phyloP scores from a whole-genome alignment of 2,888 invertebrate genomes.

The Mechanitis mazaeus region DNA sequence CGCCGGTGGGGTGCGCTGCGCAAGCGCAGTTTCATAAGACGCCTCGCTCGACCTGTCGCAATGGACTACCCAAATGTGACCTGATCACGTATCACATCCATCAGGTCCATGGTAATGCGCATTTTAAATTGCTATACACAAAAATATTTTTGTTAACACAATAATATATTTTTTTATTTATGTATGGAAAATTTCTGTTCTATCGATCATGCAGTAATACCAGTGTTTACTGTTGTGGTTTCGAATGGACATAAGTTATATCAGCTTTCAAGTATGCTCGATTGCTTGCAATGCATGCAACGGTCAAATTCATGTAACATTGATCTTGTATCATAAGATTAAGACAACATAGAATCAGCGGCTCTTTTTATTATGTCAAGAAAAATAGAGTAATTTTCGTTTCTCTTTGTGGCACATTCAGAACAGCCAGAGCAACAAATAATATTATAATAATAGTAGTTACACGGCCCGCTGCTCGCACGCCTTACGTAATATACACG shows the following conservation, averaged over 20 bases:
- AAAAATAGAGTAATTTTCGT: background rate
- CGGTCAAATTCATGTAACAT: slow-evolving; percentile 18
- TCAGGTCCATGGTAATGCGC: slow-evolving; percentile 51
- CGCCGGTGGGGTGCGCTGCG: slow-evolving; percentile 65
- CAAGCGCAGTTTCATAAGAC: slow-evolving; percentile 74
- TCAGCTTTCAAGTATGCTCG: background rate
- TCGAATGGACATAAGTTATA: background rate
- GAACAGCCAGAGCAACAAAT: slow-evolving; percentile 35
- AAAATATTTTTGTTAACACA: background rate
- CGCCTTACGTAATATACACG: slow-evolving; percentile 52
- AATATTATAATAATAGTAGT: slow-evolving; percentile 46
- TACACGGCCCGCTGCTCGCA: slow-evolving; percentile 53
- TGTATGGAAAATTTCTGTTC: slow-evolving; percentile 4
- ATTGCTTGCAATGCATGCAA: background rate
- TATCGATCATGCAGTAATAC: no score
- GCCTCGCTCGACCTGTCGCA: slow-evolving; percentile 71
- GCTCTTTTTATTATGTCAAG: slow-evolving; percentile 13
- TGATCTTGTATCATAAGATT: slow-evolving; percentile 19
- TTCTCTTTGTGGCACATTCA: slow-evolving; percentile 8
- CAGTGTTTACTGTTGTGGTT: no score
- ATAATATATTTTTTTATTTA: background rate
- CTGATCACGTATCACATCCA: slow-evolving; percentile 70
- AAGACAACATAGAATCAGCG: slow-evolving; percentile 9
- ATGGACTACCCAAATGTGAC: slow-evolving; percentile 74
- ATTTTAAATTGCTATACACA: slow-evolving; percentile 20